Evolutionary conservation across 1,140 invertebrate species (phyloP), one percentile per base, ranked within the genome.

Genomic region (Neotoxoptera formosana): DNA sequence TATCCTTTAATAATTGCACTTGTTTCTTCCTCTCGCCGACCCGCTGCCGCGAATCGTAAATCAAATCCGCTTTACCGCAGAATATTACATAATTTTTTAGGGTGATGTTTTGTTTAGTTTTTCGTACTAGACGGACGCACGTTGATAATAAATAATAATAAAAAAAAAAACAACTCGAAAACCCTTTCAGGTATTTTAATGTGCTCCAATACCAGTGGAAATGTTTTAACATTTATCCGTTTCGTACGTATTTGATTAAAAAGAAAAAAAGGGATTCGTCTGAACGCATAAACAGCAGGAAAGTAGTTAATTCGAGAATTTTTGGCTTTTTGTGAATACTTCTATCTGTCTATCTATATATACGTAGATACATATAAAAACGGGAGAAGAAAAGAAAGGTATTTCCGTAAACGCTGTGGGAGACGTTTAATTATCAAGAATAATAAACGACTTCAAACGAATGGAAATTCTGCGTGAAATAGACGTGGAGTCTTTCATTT

Each of bases 391-490:
- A 47, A 91, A 41, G 47, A 89, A 91, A 47, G 20, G 30, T 83
- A 34, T 81, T 41, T 48, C 25, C 25, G 3, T 30, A 41, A 51
- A 83, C 34, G 11, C 67, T 92, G 67, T 36, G n/a, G 23, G 20
- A 83, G 47, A 92, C 47, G 23, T 92, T 92, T 83, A 83, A 81
- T 48, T 81, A 92, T 51, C 25, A 23, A 36, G 60, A 92, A 92
- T 81, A 83, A 92, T 81, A 51, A 83, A 92, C 34, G 45, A 92
- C 67, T 92, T 92, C 90, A 92, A 92, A 92, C 47, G 67, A 56
- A 92, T 92, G 90, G 9, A 92, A 92, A 92, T 92, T 51, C 25
- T 21, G 7, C 9, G 11, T 9, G 45, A 91, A 76, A 45, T 76
- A 45, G 45, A n/a, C 8, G 30, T n/a, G 17, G 56, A 7, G 34